Evolutionary conservation across 2,888 invertebrate species (phyloP).

Genomic region (Melanostoma mellinum): DNA sequence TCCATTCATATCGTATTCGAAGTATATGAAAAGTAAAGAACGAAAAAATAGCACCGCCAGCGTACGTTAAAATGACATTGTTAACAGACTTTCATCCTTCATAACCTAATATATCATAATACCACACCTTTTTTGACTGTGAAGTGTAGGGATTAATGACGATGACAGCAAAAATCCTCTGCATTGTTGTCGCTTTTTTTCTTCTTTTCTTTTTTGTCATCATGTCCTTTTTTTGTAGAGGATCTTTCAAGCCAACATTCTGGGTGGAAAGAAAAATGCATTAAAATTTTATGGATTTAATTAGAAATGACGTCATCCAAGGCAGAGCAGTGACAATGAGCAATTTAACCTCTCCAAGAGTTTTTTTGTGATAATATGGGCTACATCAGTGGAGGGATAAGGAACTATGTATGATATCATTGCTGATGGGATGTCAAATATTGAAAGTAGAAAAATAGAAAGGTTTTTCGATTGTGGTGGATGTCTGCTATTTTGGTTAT

Average conservation of each 20-base stretch:
- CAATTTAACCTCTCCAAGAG: background rate
- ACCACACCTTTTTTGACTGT: constrained; percentile 40
- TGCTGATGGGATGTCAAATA: too few relatives aligned
- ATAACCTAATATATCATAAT: constrained; percentile 51
- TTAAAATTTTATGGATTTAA: constrained; percentile 64
- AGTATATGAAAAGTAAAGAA: background rate
- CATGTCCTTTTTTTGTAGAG: constrained; percentile 10
- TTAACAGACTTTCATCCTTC: constrained; percentile 49
- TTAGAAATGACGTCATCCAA: constrained; percentile 49
- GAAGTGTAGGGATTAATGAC: constrained; percentile 8
- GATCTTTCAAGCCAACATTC: background rate
- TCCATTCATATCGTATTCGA: constrained; percentile 31
- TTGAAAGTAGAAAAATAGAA: too few relatives aligned
- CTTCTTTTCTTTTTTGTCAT: constrained; percentile 3
- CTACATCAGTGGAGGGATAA: background rate
- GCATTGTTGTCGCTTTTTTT: constrained; percentile 16
- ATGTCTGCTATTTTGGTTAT: too few relatives aligned
- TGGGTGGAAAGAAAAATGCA: constrained; percentile 37
- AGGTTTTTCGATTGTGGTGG: too few relatives aligned
- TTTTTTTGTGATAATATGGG: constrained; percentile 4
- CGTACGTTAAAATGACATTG: constrained; percentile 12
- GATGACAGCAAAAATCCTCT: constrained; percentile 23
- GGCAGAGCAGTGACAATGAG: background rate
- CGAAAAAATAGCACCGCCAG: background rate
- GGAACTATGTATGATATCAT: too few relatives aligned